Evolutionary conservation across 2,113 vertebrate species (phyloP), one percentile per base, ranked within the genome.

Genomic region (Vidua chalybeata): DNA sequence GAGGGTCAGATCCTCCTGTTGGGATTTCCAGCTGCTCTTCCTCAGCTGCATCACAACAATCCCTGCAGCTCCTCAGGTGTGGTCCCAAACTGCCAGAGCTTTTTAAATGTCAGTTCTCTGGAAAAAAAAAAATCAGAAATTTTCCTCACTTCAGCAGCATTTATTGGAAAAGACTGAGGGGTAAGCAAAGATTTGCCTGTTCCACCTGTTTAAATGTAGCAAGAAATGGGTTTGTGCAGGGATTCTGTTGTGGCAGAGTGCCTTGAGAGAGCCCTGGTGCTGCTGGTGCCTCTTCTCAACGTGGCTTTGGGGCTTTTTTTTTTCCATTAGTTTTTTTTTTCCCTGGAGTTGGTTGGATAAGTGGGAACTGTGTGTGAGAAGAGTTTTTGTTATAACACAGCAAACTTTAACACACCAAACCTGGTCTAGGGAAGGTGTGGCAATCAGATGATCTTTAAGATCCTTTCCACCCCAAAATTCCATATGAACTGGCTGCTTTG

Each of bases 21-120:
- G 19, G 54, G 58, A 20, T 84, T 76, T 0, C 9, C 58, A 49
- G 58, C 68, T 82, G 28, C 17, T 69, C 43, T 56, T 62, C 30
- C n/a, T 41, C 20, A 49, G 59, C 37, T 62, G n/a, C 71, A n/a
- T 13, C 9, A 0, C 16, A 1, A 0, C 14, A 1, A 5, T 15
- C 72, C 74, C 43, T 39, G 62, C 66, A 33, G 28, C 23, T 73
- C 52, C 58, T 84, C 68, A 5, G 27, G 9, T 27, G n/a, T 19
- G 59, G 1, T n/a, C 43, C 52, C 43, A 46, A 33, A 48, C 48
- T 26, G 28, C 46, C 3, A 13, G 9, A 48, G 51, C 33, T 79
- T 73, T 74, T 30, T 2, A 28, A 62, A 54, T 26, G 10, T 51
- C 51, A 19, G 1, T 58, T 58, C 13, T 48, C 11, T 30, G 24